Percentiles rank a stretch among this genome's conserved stretches.
Evolutionary conservation across 2,888 invertebrate genomes (phyloP).

Genomic region (Eristalis intricaria): DNA sequence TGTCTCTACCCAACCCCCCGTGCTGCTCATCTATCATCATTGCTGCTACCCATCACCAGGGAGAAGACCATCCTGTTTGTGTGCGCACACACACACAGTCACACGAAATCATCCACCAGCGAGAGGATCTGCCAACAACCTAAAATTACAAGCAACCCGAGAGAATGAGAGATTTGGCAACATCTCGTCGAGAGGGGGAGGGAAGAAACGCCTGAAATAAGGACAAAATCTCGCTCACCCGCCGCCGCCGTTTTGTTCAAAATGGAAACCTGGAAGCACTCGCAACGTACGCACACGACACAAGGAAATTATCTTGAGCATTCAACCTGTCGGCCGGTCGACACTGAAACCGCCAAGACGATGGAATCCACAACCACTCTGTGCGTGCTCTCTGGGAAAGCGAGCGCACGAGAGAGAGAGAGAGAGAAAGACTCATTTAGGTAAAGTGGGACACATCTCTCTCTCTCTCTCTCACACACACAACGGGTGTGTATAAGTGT

Average conservation of each 20-base stretch:
- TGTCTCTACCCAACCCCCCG: constrained; percentile 60
- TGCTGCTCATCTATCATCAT: constrained; percentile 59
- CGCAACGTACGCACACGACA: constrained; percentile 15
- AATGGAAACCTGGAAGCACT: constrained; percentile 38
- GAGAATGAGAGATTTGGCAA: constrained; percentile 43
- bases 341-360: constrained; percentile 32
- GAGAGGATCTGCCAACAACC: constrained; percentile 38
- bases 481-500: not conserved
- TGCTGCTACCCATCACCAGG: constrained; percentile 22
- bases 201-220: not conserved
- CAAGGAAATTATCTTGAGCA: constrained; percentile 15
- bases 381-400: constrained; percentile 14
- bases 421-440: constrained; percentile 44
- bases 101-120: not conserved
- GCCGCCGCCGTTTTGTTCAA: constrained; percentile 23
- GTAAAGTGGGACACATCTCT: constrained; percentile 55
- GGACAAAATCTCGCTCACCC: not conserved
- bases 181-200: constrained; percentile 32
- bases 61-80: constrained; percentile 32
- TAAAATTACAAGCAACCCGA: constrained; percentile 37
- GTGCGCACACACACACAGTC: constrained; percentile 25
- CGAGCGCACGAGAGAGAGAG: not conserved
- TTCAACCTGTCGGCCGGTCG: constrained; percentile 57
- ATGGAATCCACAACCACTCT: not conserved
- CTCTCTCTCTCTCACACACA: not conserved